Evolutionary conservation across 2,797 vertebrate species (phyloP), one percentile per base, ranked within the genome.

Genomic region (Scleropages formosus): DNA sequence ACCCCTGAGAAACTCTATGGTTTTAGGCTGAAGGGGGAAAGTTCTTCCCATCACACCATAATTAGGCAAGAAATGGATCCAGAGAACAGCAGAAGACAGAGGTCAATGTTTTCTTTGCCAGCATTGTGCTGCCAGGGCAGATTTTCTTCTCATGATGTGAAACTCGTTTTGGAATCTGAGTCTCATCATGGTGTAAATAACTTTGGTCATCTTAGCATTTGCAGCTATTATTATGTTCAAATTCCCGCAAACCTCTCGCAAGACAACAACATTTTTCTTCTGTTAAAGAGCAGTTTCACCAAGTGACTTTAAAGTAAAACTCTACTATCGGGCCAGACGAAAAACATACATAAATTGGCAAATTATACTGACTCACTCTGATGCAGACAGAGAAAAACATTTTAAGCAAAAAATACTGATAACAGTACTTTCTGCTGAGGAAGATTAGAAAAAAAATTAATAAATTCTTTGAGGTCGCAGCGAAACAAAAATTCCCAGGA

Each of bases 71-170:
- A 58, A 24, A 69, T 15, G 22, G 67, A 13, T 11, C n/a, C 67
- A 69, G 22, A 69, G 22, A 27, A n/a, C 18, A 27, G 51, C n/a
- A 47, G 67, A 66, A 10, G 31, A n/a, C n/a, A n/a, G 22, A 18
- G 47, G 49, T 20, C 68, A 53, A 47, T 16, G 18, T 9, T 56
- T 16, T 71, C 71, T 71, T 58, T 53, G 26, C 12, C 68, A n/a
- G n/a, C n/a, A n/a, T n/a, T n/a, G n/a, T n/a, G n/a, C n/a, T n/a
- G n/a, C n/a, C n/a, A n/a, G n/a, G n/a, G n/a, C n/a, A 56, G 68
- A 53, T 56, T 56, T 58, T 58, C 69, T 70, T 53, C 53, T 53
- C 56, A 70, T 70, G 47, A 70, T 70, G 70, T 16, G 51, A 44
- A 70, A 53, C 53, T 70, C 68, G 56, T 49, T 53, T 53, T 70